phyloP scores from a whole-genome alignment of 2,113 vertebrate species.

The Pteruthius melanotis region DNA sequence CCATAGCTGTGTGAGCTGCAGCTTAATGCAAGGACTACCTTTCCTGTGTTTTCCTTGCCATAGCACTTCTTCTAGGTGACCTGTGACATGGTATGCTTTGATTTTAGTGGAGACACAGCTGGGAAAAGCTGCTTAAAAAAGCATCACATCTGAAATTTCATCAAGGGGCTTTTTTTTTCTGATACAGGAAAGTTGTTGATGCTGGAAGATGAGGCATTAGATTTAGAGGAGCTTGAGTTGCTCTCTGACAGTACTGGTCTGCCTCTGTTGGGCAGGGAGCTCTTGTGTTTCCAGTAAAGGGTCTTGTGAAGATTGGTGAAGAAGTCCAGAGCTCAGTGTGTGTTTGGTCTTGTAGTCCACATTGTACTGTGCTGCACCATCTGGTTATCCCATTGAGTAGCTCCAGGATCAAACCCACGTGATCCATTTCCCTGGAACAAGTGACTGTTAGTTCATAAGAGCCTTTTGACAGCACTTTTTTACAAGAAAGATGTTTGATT shows the following conservation, averaged over 20 bases:
- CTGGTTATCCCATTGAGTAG: not conserved
- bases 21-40: not conserved
- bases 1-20: not conserved
- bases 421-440: not conserved
- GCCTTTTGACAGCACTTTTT: not conserved
- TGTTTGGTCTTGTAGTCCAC: not conserved
- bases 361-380: not conserved
- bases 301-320: not conserved
- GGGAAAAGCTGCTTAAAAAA: not conserved
- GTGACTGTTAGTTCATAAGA: not conserved
- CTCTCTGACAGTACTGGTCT: not conserved
- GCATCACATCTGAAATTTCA: not conserved
- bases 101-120: not conserved
- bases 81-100: not conserved
- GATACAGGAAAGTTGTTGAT: not conserved
- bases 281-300: not conserved
- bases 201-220: not conserved
- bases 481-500: not conserved
- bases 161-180: not conserved
- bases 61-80: not conserved
- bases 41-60: not conserved
- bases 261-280: not conserved
- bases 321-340: not conserved
- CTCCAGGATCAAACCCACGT: not conserved
- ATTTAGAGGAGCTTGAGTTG: not conserved